These are phyloP conservation scores for Tipula unca DNA, from an alignment of 2,888 invertebrate genomes.

Conservation along the genomic window DNA sequence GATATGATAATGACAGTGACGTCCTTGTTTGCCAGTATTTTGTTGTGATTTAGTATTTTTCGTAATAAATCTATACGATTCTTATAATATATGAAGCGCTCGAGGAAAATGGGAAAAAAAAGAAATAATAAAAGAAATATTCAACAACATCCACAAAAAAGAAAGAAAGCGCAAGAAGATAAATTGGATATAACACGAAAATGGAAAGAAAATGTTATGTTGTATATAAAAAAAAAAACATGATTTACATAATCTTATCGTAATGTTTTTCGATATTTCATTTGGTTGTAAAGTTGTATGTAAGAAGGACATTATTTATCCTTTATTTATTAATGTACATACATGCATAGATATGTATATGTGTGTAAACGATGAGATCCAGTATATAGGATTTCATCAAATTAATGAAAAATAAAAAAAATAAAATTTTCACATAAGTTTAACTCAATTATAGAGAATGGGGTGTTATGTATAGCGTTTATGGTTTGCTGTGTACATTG, in stretches of 20 bases:
- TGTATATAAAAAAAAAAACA: neutral
- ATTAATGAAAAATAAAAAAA: neutral
- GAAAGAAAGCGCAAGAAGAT: neutral
- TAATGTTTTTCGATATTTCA: conserved; percentile 14
- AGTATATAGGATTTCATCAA: neutral
- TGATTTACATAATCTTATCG: conserved; percentile 14
- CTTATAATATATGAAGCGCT: neutral
- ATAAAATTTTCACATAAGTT: neutral
- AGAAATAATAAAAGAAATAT: too few relatives aligned
- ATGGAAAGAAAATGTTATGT: neutral
- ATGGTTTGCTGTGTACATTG: neutral
- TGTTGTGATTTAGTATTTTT: neutral
- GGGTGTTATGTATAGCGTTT: neutral
- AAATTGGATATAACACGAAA: neutral
- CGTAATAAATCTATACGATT: neutral
- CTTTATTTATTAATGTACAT: neutral
- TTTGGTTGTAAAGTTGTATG: neutral
- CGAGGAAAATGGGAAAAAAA: neutral
- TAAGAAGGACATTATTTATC: neutral
- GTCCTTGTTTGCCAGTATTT: conserved; percentile 8
- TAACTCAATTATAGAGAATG: neutral
- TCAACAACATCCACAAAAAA: neutral
- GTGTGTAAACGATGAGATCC: neutral
- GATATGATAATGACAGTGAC: conserved; percentile 14
- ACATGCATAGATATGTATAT: neutral